These are phyloP conservation scores for Neostethus bicornis DNA, from an alignment of 2,797 vertebrate genomes.

Conservation along the genomic window DNA sequence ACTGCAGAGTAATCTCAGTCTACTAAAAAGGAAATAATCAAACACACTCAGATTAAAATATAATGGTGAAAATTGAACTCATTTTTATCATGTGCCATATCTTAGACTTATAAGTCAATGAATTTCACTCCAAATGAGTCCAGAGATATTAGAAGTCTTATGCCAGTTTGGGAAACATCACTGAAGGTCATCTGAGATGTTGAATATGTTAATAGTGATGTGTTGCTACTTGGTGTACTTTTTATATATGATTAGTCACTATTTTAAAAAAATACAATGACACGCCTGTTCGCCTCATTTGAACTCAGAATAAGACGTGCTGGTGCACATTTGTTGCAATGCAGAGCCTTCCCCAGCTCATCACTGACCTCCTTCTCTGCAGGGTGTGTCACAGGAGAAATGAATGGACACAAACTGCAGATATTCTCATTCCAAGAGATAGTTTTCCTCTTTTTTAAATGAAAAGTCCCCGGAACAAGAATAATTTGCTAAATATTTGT, in stretches of 20 bases:
- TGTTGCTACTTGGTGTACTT: no score
- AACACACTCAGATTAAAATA: slow-evolving; percentile 32
- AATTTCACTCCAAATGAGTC: neutral
- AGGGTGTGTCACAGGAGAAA: slow-evolving; percentile 55
- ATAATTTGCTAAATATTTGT: neutral
- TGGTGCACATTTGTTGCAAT: slow-evolving; percentile 13
- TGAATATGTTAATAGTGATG: no score
- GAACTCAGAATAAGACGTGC: neutral
- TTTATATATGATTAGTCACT: neutral
- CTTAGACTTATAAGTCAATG: no score
- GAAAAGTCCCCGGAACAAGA: neutral
- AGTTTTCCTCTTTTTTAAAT: no score
- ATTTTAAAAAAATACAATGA: neutral
- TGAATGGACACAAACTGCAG: slow-evolving; percentile 22
- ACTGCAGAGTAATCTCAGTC: slow-evolving; percentile 51
- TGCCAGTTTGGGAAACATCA: neutral
- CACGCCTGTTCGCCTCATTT: neutral
- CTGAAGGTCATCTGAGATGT: no score
- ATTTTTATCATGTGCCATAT: no score
- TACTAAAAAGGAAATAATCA: slow-evolving; percentile 45
- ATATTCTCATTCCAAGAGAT: slow-evolving; percentile 14
- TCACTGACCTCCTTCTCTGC: slow-evolving; percentile 42
- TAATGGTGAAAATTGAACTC: no score
- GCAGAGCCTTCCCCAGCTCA: slow-evolving; percentile 24
- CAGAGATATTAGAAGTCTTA: neutral